Evolutionary conservation across 2,797 vertebrate genomes (phyloP), one percentile per base, ranked within the genome.

Genomic region (Triplophysa bombifrons): DNA sequence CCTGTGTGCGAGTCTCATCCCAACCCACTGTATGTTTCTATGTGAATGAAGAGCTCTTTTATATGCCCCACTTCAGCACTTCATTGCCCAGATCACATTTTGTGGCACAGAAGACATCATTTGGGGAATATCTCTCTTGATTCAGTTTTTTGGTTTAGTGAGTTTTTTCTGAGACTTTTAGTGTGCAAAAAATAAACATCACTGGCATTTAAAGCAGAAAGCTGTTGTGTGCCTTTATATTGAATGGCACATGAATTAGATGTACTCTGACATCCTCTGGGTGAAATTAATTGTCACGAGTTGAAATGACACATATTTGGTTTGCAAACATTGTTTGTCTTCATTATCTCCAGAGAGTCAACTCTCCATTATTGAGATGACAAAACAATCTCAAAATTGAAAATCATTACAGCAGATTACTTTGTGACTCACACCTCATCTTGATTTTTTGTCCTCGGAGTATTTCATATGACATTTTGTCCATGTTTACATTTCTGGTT

Each of bases 1-100:
- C 85, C 84, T 78, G 74, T 64, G 86, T 51, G 13, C 2, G 85
- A 85, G 87, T 87, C 87, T 86, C 84, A 46, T 82, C 27, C 27
- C 27, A 16, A 19, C 16, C 8, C 44, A 27, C 17, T 53, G 22
- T 55, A 16, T 27, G 17, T 72, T 34, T 63, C 11, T 48, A 16
- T n/a, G 16, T 11, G 66, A 63, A 20, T 38, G 38, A 65, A 79
- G 38, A 65, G 20, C 14, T 61, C 14, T 61, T 61, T 61, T 34
- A 30, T 63, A 63, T 17, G 60, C 13, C 22, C 6, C 22, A 60
- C 4, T 19, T 64, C 61, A 64, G 30, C 63, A 44, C 19, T 27
- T 63, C 19, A 65, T 65, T 65, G 19, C 34, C 38, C 19, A 65
- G 41, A 65, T n/a, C 4, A 44, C 20, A n/a, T 20, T 65, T 5